These are phyloP conservation scores for Drosophila limbata DNA, from an alignment of 2,888 invertebrate species.

Conservation along the genomic window DNA sequence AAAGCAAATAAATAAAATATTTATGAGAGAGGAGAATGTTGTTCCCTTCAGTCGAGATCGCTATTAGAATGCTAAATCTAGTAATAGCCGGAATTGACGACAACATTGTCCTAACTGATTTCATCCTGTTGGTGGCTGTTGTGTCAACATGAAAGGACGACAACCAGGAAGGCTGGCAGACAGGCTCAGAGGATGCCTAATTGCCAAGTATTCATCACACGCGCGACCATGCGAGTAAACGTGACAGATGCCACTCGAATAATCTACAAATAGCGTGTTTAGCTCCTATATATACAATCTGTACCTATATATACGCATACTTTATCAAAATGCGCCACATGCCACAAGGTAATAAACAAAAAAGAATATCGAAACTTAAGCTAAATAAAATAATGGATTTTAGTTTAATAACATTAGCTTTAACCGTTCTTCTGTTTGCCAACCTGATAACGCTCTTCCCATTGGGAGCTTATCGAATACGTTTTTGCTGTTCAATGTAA, in stretches of 20 bases:
- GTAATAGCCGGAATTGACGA: conserved; percentile 61
- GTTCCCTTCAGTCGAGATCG: conserved; percentile 4
- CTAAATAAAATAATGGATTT: conserved; percentile 7
- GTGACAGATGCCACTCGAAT: conserved; percentile 71
- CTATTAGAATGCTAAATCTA: conserved; percentile 49
- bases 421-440: conserved; percentile 10
- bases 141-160: conserved; percentile 71
- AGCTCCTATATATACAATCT: conserved; percentile 4
- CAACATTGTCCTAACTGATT: conserved; percentile 75
- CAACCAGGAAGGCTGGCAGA: conserved; percentile 5
- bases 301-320: conserved; percentile 17
- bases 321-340: conserved; percentile 56
- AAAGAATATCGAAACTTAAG: conserved; percentile 8
- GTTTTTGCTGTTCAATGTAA: conserved; percentile 60
- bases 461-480: conserved; percentile 60
- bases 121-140: conserved; percentile 57
- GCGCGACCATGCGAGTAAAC: conserved; percentile 73
- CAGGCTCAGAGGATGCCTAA: conserved; percentile 52
- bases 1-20: conserved; percentile 80
- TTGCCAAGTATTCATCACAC: conserved; percentile 81
- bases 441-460: conserved; percentile 33
- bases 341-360: conserved; percentile 14
- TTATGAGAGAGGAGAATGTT: conserved; percentile 51
- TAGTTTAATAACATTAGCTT: conserved; percentile 13
- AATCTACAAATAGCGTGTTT: conserved; percentile 28